Evolutionary conservation across 2,113 vertebrate species (phyloP), one percentile per base, ranked within the genome.

Genomic region (Hydrolagus affinis): DNA sequence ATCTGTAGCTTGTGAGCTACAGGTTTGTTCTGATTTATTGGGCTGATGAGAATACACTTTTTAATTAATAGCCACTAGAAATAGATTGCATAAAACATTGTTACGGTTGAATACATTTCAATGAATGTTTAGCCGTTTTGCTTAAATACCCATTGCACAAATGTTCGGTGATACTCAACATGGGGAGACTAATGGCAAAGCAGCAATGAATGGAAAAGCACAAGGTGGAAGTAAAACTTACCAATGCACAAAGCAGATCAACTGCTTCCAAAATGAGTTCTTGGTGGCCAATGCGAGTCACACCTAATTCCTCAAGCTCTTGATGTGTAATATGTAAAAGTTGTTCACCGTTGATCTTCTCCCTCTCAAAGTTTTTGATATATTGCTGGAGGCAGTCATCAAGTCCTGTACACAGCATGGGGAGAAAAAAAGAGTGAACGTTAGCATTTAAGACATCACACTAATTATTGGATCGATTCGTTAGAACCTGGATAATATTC

Each of bases 331-430:
- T 96, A 91, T 95, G 95, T 11, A 97, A 90, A 88, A 98, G 90
- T 89, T 94, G 96, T 85, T 97, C 95, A 0, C 95, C 96, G 0
- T 90, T 95, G 91, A 98, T 95, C 92, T 95, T 94, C 90, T 96
- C 95, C 69, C 94, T 91, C 91, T 98, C 96, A 85, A 98, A 97
- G 87, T 94, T 96, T 90, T 96, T 96, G 86, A 96, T 95, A 88
- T 98, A 98, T 91, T 94, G 92, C 89, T 96, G 95, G 88, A 98
- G 94, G 90, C 95, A 96, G 87, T 96, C 95, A 70, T 97, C 95
- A 62, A 98, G 93, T 80, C 95, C 96, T 98, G 86, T n/a, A 64
- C 88, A 59, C 56, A 86, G 90, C 77, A 66, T 86, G 86, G 86
- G 74, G 85, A 78, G 64, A 85, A 86, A 70, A 86, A 85, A 86